Evolutionary conservation across 2,888 invertebrate genomes (phyloP).

Genomic region (Dastarcus helophoroides): DNA sequence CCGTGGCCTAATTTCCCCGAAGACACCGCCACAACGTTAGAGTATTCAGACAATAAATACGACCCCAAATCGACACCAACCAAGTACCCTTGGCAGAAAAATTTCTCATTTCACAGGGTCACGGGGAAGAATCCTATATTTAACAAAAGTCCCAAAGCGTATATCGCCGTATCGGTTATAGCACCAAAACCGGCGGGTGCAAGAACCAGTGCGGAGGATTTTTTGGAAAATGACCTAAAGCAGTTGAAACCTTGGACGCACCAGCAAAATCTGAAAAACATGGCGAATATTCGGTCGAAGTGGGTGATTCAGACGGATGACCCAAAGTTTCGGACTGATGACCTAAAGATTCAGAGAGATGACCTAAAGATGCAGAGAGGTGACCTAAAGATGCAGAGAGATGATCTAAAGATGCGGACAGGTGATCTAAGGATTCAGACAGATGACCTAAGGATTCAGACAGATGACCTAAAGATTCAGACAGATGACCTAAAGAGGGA

Average conservation of each 20-base stretch:
- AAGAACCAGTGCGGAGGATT: slow-evolving; percentile 24
- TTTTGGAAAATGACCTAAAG: slow-evolving; percentile 32
- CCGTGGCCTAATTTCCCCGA: slow-evolving; percentile 21
- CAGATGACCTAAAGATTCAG: too few relatives aligned
- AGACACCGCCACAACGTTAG: slow-evolving; percentile 7
- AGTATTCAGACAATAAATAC: slow-evolving; percentile 16
- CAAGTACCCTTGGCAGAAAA: slow-evolving; percentile 23
- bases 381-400: too few relatives aligned
- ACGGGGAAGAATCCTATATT: slow-evolving; percentile 31
- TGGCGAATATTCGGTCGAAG: slow-evolving; percentile 28
- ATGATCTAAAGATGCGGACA: too few relatives aligned
- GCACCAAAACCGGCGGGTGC: slow-evolving; percentile 29
- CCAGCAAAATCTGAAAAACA: slow-evolving; percentile 29
- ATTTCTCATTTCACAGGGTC: slow-evolving; percentile 36
- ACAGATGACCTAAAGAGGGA: too few relatives aligned
- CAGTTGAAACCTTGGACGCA: slow-evolving; percentile 36
- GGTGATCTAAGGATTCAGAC: too few relatives aligned
- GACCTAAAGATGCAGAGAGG: too few relatives aligned
- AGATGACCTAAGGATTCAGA: too few relatives aligned
- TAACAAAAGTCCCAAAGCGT: slow-evolving; percentile 34
- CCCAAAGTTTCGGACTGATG: too few relatives aligned
- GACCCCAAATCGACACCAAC: slow-evolving; percentile 7
- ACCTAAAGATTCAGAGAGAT: too few relatives aligned
- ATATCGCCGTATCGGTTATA: slow-evolving; percentile 36
- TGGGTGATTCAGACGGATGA: too few relatives aligned